phyloP scores from a whole-genome alignment of 2,113 vertebrate genomes.

The Oncorhynchus tshawytscha region DNA sequence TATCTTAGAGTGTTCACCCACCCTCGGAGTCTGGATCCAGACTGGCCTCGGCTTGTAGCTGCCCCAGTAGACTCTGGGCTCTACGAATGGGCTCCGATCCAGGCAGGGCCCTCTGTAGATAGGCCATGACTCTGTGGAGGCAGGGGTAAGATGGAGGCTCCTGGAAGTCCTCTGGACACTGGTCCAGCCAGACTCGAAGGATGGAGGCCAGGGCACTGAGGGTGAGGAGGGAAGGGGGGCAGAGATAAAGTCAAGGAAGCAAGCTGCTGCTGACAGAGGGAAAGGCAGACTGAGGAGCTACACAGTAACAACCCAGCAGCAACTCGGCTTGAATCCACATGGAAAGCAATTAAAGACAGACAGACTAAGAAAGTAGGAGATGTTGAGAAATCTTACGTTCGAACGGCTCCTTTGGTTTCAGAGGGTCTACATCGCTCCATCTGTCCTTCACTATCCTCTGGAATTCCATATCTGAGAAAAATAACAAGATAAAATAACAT shows the following conservation, averaged over 20 bases:
- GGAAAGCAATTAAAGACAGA: not conserved
- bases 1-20: not conserved
- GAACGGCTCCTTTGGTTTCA: conserved; percentile 76
- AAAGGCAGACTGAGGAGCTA: not conserved
- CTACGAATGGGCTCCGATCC: conserved; percentile 83
- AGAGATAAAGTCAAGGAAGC: not conserved
- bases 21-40: conserved; percentile 77
- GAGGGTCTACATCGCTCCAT: conserved; percentile 57
- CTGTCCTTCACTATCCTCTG: conserved; percentile 70
- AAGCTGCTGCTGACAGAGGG: not conserved
- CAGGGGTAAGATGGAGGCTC: conserved; percentile 84
- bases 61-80: conserved; percentile 84
- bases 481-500: not conserved
- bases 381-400: conserved; percentile 79
- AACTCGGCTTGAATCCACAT: not conserved
- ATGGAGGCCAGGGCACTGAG: conserved; percentile 85
- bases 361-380: not conserved
- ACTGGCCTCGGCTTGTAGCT: conserved; percentile 78
- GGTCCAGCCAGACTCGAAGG: conserved; percentile 89
- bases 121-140: conserved; percentile 80
- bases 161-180: conserved; percentile 91
- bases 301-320: not conserved
- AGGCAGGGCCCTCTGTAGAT: conserved; percentile 79
- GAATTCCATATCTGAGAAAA: conserved; percentile 77
- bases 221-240: conserved; percentile 17